These are phyloP conservation scores for Phalacrocorax aristotelis DNA, from an alignment of 2,113 vertebrate species.

Conservation along the genomic window DNA sequence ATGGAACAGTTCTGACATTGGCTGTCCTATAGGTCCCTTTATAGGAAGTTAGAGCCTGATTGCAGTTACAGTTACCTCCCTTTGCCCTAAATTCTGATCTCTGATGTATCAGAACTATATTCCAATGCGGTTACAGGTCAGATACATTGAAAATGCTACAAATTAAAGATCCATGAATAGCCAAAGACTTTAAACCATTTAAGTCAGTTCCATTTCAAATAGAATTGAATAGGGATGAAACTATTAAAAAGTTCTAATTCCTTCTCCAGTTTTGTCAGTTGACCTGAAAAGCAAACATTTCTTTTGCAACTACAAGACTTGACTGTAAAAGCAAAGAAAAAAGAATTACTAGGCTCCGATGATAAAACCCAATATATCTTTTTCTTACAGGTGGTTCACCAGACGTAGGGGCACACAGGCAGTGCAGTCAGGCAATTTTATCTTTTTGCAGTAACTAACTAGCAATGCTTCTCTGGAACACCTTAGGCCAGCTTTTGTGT, in stretches of 20 bases:
- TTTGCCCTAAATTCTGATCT: neutral
- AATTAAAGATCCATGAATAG: neutral
- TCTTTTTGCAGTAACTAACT: neutral
- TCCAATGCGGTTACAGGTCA: neutral
- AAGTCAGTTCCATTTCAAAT: neutral
- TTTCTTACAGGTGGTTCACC: neutral
- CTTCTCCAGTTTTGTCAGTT: neutral
- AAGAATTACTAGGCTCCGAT: neutral
- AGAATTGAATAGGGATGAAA: neutral
- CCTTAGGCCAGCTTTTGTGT: neutral
- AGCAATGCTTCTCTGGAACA: neutral
- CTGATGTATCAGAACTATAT: neutral
- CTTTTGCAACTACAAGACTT: neutral
- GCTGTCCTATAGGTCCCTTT: neutral
- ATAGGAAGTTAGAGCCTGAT: fast-evolving
- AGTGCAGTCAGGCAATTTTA: neutral
- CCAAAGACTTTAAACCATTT: neutral
- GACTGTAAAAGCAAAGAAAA: neutral
- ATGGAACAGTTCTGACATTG: fast-evolving
- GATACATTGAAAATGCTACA: neutral
- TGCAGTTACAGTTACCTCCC: neutral
- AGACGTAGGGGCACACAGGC: too few relatives aligned
- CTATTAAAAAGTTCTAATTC: neutral
- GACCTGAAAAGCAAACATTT: neutral
- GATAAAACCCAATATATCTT: fast-evolving